Percentiles rank a stretch among this genome's conserved stretches.
Evolutionary conservation across 2,113 vertebrate genomes (phyloP).

Genomic region (Oryzias celebensis): DNA sequence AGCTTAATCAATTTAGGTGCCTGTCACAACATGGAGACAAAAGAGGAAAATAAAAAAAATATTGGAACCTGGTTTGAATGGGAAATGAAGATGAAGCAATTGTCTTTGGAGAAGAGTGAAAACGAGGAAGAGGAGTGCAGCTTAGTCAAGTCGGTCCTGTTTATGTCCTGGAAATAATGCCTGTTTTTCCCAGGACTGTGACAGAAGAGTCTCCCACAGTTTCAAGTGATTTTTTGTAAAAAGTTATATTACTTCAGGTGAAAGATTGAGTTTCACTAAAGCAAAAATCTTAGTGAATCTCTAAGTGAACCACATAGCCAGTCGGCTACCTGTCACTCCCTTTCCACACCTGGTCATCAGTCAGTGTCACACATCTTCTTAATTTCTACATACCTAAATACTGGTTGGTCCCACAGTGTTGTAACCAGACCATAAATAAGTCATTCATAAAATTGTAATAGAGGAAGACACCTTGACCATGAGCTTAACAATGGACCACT

Average conservation of each 20-base stretch:
- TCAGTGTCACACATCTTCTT: constrained; percentile 55
- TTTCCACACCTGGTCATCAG: constrained; percentile 67
- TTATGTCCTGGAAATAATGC: constrained; percentile 10
- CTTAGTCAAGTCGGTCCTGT: constrained; percentile 40
- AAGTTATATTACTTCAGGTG: constrained; percentile 65
- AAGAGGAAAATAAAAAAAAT: constrained; percentile 66
- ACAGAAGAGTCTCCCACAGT: constrained; percentile 46
- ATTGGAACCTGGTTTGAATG: constrained; percentile 82
- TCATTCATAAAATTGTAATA: constrained; percentile 36
- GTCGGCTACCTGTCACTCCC: constrained; percentile 69
- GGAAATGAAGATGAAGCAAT: constrained; percentile 81
- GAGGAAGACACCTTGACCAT: constrained; percentile 19
- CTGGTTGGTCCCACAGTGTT: constrained; percentile 31
- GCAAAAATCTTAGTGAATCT: constrained; percentile 66
- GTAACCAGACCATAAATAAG: constrained; percentile 38
- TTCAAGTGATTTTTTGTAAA: constrained; percentile 59
- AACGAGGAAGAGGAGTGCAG: constrained; percentile 52
- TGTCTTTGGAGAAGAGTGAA: constrained; percentile 69
- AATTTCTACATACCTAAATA: constrained; percentile 59
- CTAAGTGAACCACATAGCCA: constrained; percentile 71
- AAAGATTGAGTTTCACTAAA: constrained; percentile 57
- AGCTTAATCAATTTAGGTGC: constrained; percentile 87
- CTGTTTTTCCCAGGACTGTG: constrained; percentile 30
- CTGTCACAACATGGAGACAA: constrained; percentile 84
- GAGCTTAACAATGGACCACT: constrained; percentile 36